Conservation (phyloP, 1,140 invertebrate species). For the Cryptotermes secundus region DNA sequence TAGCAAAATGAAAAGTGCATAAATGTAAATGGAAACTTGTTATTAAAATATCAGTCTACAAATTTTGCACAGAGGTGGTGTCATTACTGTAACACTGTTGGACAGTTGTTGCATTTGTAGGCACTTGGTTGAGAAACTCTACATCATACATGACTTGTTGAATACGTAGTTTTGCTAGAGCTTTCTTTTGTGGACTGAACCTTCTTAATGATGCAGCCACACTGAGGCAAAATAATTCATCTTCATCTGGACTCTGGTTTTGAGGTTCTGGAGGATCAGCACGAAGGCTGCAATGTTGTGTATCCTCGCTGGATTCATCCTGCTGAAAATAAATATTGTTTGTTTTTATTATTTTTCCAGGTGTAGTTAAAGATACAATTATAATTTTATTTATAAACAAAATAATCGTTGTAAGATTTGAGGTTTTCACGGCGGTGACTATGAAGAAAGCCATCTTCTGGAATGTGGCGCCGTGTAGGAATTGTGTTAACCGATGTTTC, state of each 20-base stretch:
- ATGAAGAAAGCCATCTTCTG: no score
- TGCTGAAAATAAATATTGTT: background rate
- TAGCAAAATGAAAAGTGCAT: no score
- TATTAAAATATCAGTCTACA: background rate
- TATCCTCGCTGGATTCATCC: constrained; percentile 3
- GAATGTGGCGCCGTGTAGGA: no score
- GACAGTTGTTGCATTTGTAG: background rate
- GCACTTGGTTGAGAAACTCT: background rate
- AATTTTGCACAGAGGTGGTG: background rate
- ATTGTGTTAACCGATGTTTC: no score
- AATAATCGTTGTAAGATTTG: no score
- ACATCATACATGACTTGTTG: constrained; percentile 27
- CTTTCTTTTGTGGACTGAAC: constrained; percentile 22
- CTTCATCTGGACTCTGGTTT: background rate
- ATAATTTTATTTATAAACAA: no score
- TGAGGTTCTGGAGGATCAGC: background rate
- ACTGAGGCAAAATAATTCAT: constrained; percentile 27
- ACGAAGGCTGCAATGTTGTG: background rate
- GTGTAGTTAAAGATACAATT: no score
- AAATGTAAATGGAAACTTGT: no score
- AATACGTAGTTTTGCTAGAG: constrained; percentile 12
- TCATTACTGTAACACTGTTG: background rate
- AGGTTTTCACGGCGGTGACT: no score
- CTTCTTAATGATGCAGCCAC: constrained; percentile 3
- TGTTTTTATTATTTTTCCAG: no score